Conservation (phyloP, 2,888 invertebrate genomes). For the Cheilosia pagana region DNA sequence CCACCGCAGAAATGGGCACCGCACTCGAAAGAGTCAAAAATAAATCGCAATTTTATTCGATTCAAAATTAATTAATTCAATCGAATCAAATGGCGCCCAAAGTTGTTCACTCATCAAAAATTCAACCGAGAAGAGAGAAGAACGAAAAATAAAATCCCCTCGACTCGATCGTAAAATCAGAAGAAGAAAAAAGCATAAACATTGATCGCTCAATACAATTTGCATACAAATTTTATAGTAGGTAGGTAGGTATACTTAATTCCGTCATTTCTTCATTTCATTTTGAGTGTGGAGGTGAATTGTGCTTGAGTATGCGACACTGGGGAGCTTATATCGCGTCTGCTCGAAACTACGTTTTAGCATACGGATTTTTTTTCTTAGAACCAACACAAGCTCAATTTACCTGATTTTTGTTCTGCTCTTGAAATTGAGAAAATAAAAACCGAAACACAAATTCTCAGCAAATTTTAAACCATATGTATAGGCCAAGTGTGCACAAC, state of each 20-base stretch:
- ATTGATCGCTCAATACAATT: conserved; percentile 60
- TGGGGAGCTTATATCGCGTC: conserved; percentile 10
- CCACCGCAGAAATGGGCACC: too few relatives aligned
- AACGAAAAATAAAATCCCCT: conserved; percentile 9
- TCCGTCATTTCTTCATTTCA: conserved; percentile 44
- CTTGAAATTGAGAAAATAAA: background rate
- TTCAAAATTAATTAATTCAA: conserved; percentile 17
- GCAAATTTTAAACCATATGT: conserved; percentile 27
- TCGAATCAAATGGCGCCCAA: conserved; percentile 49
- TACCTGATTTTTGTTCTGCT: conserved; percentile 45
- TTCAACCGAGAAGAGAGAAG: conserved; percentile 12
- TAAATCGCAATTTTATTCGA: background rate
- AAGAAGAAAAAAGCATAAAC: conserved; percentile 42
- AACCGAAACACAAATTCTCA: background rate
- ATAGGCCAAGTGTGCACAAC: conserved; percentile 14
- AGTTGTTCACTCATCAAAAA: conserved; percentile 45
- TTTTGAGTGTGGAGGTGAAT: conserved; percentile 4
- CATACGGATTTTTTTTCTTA: background rate
- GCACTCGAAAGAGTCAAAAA: background rate
- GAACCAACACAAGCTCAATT: conserved; percentile 15
- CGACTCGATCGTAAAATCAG: conserved; percentile 19
- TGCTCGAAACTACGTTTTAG: conserved; percentile 34
- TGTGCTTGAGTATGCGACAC: conserved; percentile 1
- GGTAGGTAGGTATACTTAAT: conserved; percentile 28
- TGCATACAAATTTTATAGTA: conserved; percentile 59